Base-by-base conservation (phyloP, 2,113 vertebrate genomes). In the Otus sunia region DNA sequence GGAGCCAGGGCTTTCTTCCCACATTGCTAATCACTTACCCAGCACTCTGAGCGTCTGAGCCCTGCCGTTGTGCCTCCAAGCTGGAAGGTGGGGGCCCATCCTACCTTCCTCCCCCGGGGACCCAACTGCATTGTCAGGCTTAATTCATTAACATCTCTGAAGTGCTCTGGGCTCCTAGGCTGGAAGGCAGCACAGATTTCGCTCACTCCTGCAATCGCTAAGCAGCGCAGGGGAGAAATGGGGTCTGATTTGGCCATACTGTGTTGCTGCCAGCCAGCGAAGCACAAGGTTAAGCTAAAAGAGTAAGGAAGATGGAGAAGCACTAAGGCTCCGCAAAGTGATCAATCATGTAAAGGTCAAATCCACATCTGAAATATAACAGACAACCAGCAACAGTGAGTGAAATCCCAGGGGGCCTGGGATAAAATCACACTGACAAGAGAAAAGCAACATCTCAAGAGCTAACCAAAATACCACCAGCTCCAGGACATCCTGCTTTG, bases 61-160 rank as follows among this genome's bases (percentile, higher is more conserved):
- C 78, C 45, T 86, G 83, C 55, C 21, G 50, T 67, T 95, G 83
- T 91, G 86, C 92, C 90, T 94, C 86, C 69, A 43, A 87, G 83
- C 86, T 92, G 91, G 74, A 89, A 94, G 90, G 86, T 92, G 91
- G 94, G 94, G 81, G 74, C 95, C 55, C 80, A 85, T 72, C 91
- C 95, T 95, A 91, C 95, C 66, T 94, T 87, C 81, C 86, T 93
- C 92, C 96, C 91, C 76, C 66, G 13, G 58, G 79, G 56, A 88
- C 55, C 72, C 21, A 6, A 94, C 80, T 92, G 86, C 76, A 75
- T 94, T 95, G 90, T 92, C 86, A 95, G 53, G 53, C 74, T 95
- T 93, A 92, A 89, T 94, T 96, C 89, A 92, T 94, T 94, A 95
- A 92, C 94, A 88, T 95, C 74, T 90, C 37, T 59, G 92, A 92